A percentile compares a stretch with the other conserved stretches of the same genome.
These are phyloP conservation scores for Pempheris klunzingeri DNA, from an alignment of 2,797 vertebrate genomes.

Conservation along the genomic window DNA sequence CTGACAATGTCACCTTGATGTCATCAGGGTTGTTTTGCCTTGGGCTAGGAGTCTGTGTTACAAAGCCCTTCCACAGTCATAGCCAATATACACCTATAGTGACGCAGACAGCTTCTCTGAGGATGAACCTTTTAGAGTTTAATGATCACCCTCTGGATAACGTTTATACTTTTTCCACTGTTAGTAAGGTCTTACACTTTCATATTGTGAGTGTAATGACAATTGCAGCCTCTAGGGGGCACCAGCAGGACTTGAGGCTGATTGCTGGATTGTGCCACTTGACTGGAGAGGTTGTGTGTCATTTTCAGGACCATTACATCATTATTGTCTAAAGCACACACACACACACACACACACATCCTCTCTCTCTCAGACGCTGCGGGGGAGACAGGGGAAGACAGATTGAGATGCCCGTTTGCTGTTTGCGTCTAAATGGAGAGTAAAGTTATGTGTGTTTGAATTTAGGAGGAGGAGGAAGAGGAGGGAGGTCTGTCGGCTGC, in stretches of 20 bases:
- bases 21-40: neutral
- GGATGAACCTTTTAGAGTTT: neutral
- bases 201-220: neutral
- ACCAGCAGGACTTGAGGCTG: neutral
- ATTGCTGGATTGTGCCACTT: constrained; percentile 24
- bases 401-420: constrained; percentile 23
- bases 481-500: constrained; percentile 61
- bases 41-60: too few relatives aligned
- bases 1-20: neutral
- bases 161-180: neutral
- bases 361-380: neutral
- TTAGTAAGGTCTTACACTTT: neutral
- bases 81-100: too few relatives aligned
- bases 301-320: constrained; percentile 69
- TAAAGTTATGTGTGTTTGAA: constrained; percentile 54
- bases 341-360: constrained; percentile 7
- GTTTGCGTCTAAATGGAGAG: neutral
- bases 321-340: constrained; percentile 45
- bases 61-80: too few relatives aligned
- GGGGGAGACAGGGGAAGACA: constrained; percentile 19
- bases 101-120: neutral
- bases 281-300: constrained; percentile 59
- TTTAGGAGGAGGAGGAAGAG: constrained; percentile 31
- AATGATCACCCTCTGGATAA: neutral
- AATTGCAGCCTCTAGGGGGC: constrained; percentile 25